Conservation (phyloP, 2,797 vertebrate species). For the Lithobates pipiens region DNA sequence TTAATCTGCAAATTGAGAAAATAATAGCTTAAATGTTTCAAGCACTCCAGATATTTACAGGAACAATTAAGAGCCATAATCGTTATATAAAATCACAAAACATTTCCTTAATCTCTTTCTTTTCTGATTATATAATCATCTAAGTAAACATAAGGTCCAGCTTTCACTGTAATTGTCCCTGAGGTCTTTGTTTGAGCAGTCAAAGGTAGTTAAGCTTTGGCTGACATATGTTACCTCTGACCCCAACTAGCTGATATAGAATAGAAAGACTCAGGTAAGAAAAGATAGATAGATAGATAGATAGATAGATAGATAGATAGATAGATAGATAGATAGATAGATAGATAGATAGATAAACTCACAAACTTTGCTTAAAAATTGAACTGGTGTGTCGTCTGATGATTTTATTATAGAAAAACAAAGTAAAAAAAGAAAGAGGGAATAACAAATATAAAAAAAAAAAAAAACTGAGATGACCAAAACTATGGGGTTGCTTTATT, state of each 20-base stretch:
- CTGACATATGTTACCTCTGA: constrained; percentile 43
- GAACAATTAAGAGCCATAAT: constrained; percentile 66
- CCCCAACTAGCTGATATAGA: not conserved
- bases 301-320: not conserved
- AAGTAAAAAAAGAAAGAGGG: too few relatives aligned
- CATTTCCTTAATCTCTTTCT: constrained; percentile 59
- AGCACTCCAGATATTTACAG: constrained; percentile 36
- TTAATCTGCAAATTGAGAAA: constrained; percentile 35
- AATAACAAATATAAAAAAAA: too few relatives aligned
- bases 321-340: too few relatives aligned
- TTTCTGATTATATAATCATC: constrained; percentile 65
- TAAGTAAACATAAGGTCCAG: constrained; percentile 44
- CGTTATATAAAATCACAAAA: constrained; percentile 61
- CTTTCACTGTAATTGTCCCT: not conserved
- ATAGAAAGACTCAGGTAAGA: not conserved
- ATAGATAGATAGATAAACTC: too few relatives aligned
- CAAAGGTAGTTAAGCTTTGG: constrained; percentile 31
- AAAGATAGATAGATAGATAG: constrained; percentile 6
- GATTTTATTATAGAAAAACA: too few relatives aligned
- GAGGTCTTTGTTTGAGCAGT: constrained; percentile 44
- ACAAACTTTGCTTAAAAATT: too few relatives aligned
- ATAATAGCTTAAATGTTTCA: constrained; percentile 60
- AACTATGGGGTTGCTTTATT: too few relatives aligned
- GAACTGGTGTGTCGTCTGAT: too few relatives aligned
- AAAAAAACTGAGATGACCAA: too few relatives aligned